Evolutionary conservation across 92 coral and sea anemone genomes (phyloP), one percentile per base, ranked within the genome.

Genomic region (Epizoanthus stellaris): DNA sequence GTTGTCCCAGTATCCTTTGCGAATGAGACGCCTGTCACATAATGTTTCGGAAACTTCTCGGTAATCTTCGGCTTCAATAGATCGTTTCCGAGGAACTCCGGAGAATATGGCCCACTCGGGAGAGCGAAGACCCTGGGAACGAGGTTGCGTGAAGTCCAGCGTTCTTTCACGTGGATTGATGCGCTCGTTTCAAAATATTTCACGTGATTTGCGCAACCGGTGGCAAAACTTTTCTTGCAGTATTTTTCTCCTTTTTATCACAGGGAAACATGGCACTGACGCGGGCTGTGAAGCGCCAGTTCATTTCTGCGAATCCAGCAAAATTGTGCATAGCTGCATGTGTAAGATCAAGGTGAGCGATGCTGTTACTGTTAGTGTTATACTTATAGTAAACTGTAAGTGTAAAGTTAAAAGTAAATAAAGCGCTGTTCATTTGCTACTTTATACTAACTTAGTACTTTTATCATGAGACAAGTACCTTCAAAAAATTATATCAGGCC

Each of bases 21-120:
- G 74, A 60, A 47, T 69, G 80, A 77, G 76, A 88, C 91, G 88
- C 91, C 91, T 88, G 75, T 79, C 83, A 79, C 72, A 63, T 79
- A 63, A 62, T 79, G 72, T 79, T 45, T 79, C 83, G 83, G 83
- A 64, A 43, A 16, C 56, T 62, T 10, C 0, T 63, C 72, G 83
- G 83, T 62, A 9, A 8, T 40, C 7, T 68, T 68, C 77, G 77
- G 77, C 23, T 7, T 3, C 13, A 6, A 36, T 59, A 67, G 82
- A 34, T 36, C 47, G 19, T 15, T 36, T 5, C 19, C 82, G 69
- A 16, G 6, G 5, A 39, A 5, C 12, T 25, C 23, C 47, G 67
- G 16, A 52, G 11, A 15, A 9, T 39, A 15, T 8, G 17, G 6
- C 5, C 42, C 69, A 59, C 16, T 68, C 58, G 82, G 58, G 12